Conservation (phyloP, 2,888 invertebrate species). For the Drosophila niveifrons region DNA sequence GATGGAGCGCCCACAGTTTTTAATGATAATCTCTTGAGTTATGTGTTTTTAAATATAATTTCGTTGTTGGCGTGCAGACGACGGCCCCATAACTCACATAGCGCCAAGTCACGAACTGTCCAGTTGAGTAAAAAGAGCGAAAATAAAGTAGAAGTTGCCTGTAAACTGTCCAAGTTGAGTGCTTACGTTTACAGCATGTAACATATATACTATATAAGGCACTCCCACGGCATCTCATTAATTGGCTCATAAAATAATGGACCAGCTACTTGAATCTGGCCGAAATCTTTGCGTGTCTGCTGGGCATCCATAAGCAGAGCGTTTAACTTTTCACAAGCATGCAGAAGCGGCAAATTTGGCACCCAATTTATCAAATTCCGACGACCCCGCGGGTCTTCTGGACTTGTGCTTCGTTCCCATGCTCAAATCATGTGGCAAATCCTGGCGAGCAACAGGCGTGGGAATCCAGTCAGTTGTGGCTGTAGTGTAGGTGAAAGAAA, state of each 20-base stretch:
- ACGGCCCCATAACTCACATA: conserved; percentile 77
- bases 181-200: conserved; percentile 30
- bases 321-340: conserved; percentile 79
- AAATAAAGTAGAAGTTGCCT: conserved; percentile 9
- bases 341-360: conserved; percentile 75
- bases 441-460: conserved; percentile 69
- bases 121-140: conserved; percentile 5
- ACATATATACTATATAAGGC: conserved; percentile 31
- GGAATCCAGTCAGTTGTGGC: conserved; percentile 64
- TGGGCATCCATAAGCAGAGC: conserved; percentile 66
- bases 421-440: conserved; percentile 26
- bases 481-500: conserved; percentile 22
- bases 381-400: conserved; percentile 54
- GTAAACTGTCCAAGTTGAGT: conserved; percentile 43
- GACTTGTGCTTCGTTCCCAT: conserved; percentile 15
- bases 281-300: conserved; percentile 72
- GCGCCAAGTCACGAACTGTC: conserved; percentile 80
- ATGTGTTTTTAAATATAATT: conserved; percentile 85
- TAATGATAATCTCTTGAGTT: conserved; percentile 85
- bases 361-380: conserved; percentile 75
- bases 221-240: conserved; percentile 82
- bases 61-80: conserved; percentile 81
- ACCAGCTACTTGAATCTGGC: conserved; percentile 22
- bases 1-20: conserved; percentile 83
- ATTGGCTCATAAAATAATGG: conserved; percentile 76